Percentiles rank a stretch among this genome's conserved stretches.
Conservation (phyloP, 2,888 invertebrate genomes). For the Cephus runcator region DNA sequence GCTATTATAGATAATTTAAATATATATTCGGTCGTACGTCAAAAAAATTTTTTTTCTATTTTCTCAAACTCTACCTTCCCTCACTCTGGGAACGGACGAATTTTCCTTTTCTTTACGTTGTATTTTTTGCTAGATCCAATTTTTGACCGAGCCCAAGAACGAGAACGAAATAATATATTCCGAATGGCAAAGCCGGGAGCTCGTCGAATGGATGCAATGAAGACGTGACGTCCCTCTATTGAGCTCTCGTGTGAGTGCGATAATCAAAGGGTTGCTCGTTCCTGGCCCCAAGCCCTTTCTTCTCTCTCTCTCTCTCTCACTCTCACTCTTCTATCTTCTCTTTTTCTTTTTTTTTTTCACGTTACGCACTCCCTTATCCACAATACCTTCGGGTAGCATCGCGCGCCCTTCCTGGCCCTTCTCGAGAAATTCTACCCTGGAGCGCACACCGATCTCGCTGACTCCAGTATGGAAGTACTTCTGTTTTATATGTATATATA, state of each 20-base stretch:
- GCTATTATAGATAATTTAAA: neutral
- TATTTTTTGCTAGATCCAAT: neutral
- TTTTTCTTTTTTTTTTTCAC: slow-evolving; percentile 12
- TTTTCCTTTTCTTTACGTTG: neutral
- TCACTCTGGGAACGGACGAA: neutral
- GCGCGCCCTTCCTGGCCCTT: neutral
- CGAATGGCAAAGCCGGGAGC: slow-evolving; percentile 16
- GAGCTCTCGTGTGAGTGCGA: slow-evolving; percentile 40
- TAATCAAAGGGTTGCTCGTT: slow-evolving; percentile 47
- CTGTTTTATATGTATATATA: neutral
- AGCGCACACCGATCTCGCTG: neutral
- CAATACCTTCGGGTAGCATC: neutral
- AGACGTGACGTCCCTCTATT: slow-evolving; percentile 43
- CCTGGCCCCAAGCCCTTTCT: slow-evolving; percentile 34
- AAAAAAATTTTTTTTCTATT: too few species aligned
- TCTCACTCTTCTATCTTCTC: slow-evolving; percentile 23
- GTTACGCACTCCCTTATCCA: neutral
- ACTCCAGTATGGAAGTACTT: neutral
- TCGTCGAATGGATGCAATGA: slow-evolving; percentile 35
- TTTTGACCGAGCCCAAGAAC: neutral
- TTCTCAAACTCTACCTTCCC: too few species aligned
- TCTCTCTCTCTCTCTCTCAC: slow-evolving; percentile 17
- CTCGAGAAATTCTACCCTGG: slow-evolving; percentile 1
- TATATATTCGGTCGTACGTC: too few species aligned
- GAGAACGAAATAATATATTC: slow-evolving; percentile 15